Base-by-base conservation (phyloP, 2,888 invertebrate genomes). In the Idaea straminata region DNA sequence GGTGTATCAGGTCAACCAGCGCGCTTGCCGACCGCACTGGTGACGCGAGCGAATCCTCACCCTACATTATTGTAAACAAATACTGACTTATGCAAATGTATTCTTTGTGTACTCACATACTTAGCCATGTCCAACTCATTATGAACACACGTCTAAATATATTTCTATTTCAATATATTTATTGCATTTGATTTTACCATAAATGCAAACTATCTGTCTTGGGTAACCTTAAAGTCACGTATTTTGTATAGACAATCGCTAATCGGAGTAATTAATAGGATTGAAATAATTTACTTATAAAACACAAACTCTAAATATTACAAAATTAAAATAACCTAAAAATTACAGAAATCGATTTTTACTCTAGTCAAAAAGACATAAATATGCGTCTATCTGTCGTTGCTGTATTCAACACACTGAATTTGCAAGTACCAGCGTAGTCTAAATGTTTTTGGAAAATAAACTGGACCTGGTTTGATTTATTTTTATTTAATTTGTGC, bases 1-100 rank as follows among this genome's bases (percentile, higher is more conserved):
- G 75, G 71, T 76, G 77, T 78, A 76, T 69, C 79, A 78, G 82
- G 80, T 80, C 82, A 74, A 72, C 72, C 67, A 72, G 69, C 73
- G 63, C 67, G 74, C 75, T 62, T 62, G 61, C 58, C 60, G 57
- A 16, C 15, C 57, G 36, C n/a, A 58, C 60, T 47, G 15, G 66
- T 64, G 61, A 62, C 62, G 47, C 62, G 69, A 67, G 70, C 38
- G 69, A 62, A 62, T 67, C 64, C 66, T 69, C 68, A 69, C 69
- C 66, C 69, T 69, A 72, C 66, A 70, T 67, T 62, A 67, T 64
- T 64, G 69, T 69, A 68, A 72, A 72, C 68, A 73, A 63, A 65
- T 63, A 67, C 47, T 66, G 66, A 70, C 66, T 69, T 66, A 70
- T 66, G 64, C 70, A 69, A 69, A 65, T 69, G 64, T 62, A 63